phyloP scores from a whole-genome alignment of 2,888 invertebrate genomes.

The Drosophila lutescens region DNA sequence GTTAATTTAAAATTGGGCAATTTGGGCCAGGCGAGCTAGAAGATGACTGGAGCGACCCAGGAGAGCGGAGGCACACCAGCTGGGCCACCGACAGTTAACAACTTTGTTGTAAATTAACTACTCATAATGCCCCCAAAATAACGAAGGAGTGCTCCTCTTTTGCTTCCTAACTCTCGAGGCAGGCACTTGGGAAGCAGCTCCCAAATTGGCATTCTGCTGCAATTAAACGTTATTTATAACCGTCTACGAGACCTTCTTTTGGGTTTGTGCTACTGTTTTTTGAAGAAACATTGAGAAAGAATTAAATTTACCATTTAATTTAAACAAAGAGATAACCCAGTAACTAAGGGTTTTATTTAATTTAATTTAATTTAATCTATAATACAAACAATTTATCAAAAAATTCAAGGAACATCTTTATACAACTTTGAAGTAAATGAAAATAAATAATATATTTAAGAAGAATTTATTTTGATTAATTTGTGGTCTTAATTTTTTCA shows the following conservation, averaged over 20 bases:
- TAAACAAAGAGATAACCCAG: no score
- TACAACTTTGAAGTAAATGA: no score
- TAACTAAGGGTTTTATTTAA: no score
- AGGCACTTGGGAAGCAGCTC: constrained; percentile 43
- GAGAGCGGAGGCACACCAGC: constrained; percentile 41
- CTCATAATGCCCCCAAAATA: constrained; percentile 68
- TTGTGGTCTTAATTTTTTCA: no score
- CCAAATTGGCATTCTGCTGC: constrained; percentile 76
- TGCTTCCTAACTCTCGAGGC: constrained; percentile 4
- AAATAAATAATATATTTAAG: no score
- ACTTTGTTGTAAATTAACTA: constrained; percentile 79
- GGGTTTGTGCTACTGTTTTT: background rate
- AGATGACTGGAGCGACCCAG: constrained; percentile 48
- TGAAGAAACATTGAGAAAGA: background rate
- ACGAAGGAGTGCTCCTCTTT: constrained; percentile 11
- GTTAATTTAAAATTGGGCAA: constrained; percentile 80
- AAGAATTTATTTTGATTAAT: no score
- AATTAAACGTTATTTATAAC: constrained; percentile 83
- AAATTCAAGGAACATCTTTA: no score
- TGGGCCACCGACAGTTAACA: constrained; percentile 66
- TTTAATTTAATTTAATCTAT: no score
- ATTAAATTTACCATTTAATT: no score
- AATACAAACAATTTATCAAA: no score
- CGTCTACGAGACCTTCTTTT: constrained; percentile 59
- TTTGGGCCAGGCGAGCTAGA: constrained; percentile 51